A percentile compares a stretch with the other conserved stretches of the same genome.
Evolutionary conservation across 2,113 vertebrate species (phyloP).

Genomic region (Hyperopisus bebe): DNA sequence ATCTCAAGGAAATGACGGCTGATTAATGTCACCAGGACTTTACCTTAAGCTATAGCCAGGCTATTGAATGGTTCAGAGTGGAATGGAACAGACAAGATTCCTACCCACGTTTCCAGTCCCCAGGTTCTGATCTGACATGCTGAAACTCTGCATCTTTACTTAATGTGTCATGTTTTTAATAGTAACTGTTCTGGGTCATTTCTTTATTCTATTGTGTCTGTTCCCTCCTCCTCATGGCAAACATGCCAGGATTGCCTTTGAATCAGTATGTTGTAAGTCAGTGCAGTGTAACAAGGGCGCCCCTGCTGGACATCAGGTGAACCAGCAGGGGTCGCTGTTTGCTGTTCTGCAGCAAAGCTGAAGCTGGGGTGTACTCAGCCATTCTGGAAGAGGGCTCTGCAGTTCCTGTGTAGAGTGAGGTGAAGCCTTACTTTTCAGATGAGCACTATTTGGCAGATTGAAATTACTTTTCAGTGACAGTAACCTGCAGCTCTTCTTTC

Average conservation of each 20-base stretch:
- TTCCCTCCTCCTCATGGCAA: background rate
- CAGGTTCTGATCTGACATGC: background rate
- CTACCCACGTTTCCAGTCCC: background rate
- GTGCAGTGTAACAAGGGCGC: background rate
- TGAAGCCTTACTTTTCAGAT: background rate
- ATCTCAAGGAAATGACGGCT: background rate
- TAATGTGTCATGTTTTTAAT: background rate
- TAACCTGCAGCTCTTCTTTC: background rate
- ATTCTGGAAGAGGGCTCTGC: background rate
- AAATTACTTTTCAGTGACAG: background rate
- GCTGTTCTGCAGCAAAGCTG: background rate
- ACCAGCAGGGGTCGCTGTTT: background rate
- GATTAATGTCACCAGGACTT: background rate
- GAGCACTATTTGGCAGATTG: background rate
- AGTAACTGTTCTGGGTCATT: background rate
- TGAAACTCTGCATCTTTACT: background rate
- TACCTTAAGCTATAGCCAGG: background rate
- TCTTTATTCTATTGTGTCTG: background rate
- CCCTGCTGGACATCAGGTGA: background rate
- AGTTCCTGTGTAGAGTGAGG: background rate
- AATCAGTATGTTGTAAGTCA: background rate
- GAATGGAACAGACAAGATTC: background rate
- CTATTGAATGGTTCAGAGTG: background rate
- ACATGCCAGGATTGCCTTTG: background rate
- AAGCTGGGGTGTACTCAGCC: background rate